Base-by-base conservation (phyloP, 2,113 vertebrate species). In the Gobius niger region DNA sequence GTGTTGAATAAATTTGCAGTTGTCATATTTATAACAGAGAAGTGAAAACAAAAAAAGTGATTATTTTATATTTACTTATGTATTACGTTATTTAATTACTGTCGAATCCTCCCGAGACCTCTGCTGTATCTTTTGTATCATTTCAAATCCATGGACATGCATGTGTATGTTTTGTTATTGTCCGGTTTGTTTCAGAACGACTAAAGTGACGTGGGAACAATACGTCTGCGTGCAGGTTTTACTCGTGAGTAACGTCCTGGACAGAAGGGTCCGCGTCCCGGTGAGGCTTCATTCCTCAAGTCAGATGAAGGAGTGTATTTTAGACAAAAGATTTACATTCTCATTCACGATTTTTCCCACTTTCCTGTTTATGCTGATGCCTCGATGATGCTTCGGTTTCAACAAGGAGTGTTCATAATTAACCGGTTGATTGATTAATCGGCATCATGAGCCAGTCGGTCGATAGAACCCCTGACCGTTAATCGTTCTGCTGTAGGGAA, bases 191-290 rank as follows among this genome's bases (percentile, higher is more conserved):
- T 81, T 79, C 63, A 77, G 80, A 83, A 76, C 82, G 82, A 85
- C 80, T 88, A 71, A 83, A 85, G 80, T 80, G 83, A 72, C 77
- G 65, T 83, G 71, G 77, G 69, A 88, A 88, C 16, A 67, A 84
- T 66, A 67, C 66, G 72, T 72, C 19, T 51, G 5, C 53, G 81
- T 74, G 86, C 64, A 80, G 72, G 67, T 72, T 75, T 65, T 78
- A 77, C 77, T 87, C 56, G 62, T 63, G 24, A 57, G 50, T 52
- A 51, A 53, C 18, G 4, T 24, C 52, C 5, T 6, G 12, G 18
- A 19, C 3, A 53, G 11, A 11, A 6, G 18, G 16, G n/a, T n/a
- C n/a, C n/a, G n/a, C n/a, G n/a, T n/a, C n/a, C n/a, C n/a, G n/a
- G n/a, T n/a, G n/a, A n/a, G n/a, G n/a, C n/a, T n/a, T n/a, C n/a